Conservation (phyloP, 1,140 invertebrate species). For the Lepidurus packardi region DNA sequence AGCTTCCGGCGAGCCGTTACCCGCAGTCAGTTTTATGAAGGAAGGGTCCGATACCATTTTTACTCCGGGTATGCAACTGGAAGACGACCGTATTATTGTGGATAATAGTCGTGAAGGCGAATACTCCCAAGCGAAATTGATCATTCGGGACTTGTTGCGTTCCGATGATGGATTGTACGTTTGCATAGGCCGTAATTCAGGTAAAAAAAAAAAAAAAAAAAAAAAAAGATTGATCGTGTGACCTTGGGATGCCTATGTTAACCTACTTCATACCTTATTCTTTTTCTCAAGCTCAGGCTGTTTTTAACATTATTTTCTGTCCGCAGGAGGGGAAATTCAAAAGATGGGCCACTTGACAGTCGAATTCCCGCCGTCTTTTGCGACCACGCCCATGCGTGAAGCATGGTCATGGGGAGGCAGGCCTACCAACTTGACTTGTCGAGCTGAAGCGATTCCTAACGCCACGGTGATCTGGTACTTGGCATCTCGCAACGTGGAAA, state of each 20-base stretch:
- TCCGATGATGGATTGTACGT: constrained; percentile 82
- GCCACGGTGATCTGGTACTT: constrained; percentile 80
- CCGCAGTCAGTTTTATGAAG: constrained; percentile 63
- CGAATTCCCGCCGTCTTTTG: constrained; percentile 73
- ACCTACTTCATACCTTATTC: constrained; percentile 6
- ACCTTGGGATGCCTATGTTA: background rate
- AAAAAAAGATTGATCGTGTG: constrained; percentile 22
- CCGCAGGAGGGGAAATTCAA: constrained; percentile 36
- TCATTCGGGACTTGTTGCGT: constrained; percentile 49
- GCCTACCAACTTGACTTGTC: constrained; percentile 76
- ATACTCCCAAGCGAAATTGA: constrained; percentile 39
- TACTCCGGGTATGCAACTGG: constrained; percentile 37
- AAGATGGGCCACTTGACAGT: constrained; percentile 68
- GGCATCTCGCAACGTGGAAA: constrained; percentile 46
- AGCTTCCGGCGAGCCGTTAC: constrained; percentile 67
- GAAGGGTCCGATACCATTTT: constrained; percentile 40
- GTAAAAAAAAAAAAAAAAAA: constrained; percentile 40
- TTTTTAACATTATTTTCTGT: background rate
- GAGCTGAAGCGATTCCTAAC: constrained; percentile 84
- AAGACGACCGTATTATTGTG: constrained; percentile 42
- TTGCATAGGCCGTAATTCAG: constrained; percentile 71
- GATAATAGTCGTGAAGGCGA: constrained; percentile 36
- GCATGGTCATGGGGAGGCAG: constrained; percentile 73
- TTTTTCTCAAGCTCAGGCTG: background rate
- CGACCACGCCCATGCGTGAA: constrained; percentile 57